These are phyloP conservation scores for Megaustenia siamemsis DNA, from an alignment of 2,888 invertebrate genomes.

Conservation along the genomic window DNA sequence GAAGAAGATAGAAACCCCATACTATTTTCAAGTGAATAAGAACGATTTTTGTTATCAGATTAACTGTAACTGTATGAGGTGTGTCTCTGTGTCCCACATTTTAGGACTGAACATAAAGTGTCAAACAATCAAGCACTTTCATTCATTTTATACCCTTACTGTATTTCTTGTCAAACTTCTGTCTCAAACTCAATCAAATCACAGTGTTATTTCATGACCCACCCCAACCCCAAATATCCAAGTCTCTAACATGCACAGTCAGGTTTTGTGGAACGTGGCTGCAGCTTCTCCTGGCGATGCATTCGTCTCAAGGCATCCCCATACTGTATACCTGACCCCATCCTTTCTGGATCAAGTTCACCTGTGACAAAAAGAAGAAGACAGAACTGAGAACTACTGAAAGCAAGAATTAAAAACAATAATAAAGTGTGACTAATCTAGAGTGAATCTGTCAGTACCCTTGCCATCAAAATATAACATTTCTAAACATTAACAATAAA, in stretches of 20 bases:
- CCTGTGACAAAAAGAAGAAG: slow-evolving; percentile 80
- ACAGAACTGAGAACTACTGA: neutral
- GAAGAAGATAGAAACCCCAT: too few relatives aligned
- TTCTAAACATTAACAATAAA: too few relatives aligned
- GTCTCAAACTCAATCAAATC: slow-evolving; percentile 15
- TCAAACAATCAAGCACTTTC: neutral
- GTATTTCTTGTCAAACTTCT: neutral
- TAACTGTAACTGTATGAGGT: too few relatives aligned
- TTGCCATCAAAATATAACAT: too few relatives aligned
- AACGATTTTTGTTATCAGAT: too few relatives aligned
- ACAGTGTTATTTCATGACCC: neutral
- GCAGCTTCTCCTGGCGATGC: slow-evolving; percentile 70
- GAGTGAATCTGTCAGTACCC: too few relatives aligned
- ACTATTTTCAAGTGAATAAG: too few relatives aligned
- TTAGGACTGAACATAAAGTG: neutral
- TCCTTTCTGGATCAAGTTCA: slow-evolving; percentile 90
- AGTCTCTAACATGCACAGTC: slow-evolving; percentile 70
- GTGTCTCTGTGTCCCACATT: too few relatives aligned
- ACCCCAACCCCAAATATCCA: neutral
- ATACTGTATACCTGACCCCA: slow-evolving; percentile 87
- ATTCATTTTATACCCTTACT: neutral
- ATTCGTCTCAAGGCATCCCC: slow-evolving; percentile 83
- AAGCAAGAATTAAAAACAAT: neutral
- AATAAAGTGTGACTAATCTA: too few relatives aligned
- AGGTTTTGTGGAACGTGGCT: slow-evolving; percentile 60